Conservation (phyloP, 1,140 invertebrate genomes). For the Telenomus remus region DNA sequence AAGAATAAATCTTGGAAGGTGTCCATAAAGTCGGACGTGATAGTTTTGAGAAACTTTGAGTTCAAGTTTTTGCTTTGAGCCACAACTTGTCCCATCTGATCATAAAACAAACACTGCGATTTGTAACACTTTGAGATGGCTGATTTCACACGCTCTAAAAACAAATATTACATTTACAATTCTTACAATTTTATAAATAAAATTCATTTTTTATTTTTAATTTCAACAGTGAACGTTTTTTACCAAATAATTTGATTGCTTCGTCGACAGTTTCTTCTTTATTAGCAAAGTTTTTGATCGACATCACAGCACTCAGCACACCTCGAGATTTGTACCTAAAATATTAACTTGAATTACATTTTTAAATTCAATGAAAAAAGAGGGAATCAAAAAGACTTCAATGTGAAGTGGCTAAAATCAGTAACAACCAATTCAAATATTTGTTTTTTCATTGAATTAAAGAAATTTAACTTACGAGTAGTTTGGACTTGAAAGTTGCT, state of each 20-base stretch:
- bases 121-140: slow-evolving; percentile 66
- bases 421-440: too few species aligned
- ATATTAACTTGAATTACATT: slow-evolving; percentile 22
- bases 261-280: slow-evolving; percentile 58
- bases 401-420: too few species aligned
- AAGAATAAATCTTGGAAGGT: slow-evolving; percentile 74
- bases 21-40: slow-evolving; percentile 79
- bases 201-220: slow-evolving; percentile 7
- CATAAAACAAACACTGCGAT: slow-evolving; percentile 81
- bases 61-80: slow-evolving; percentile 74
- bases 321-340: slow-evolving; percentile 72
- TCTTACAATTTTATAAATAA: slow-evolving; percentile 7
- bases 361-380: slow-evolving; percentile 1
- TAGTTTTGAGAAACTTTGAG: slow-evolving; percentile 76
- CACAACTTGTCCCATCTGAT: slow-evolving; percentile 81
- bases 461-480: slow-evolving; percentile 60
- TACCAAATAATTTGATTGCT: slow-evolving; percentile 67
- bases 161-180: slow-evolving; percentile 23
- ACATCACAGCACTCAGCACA: slow-evolving; percentile 73
- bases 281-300: slow-evolving; percentile 72
- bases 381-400: too few species aligned
- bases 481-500: slow-evolving; percentile 77
- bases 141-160: slow-evolving; percentile 66
- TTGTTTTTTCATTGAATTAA: not conserved
- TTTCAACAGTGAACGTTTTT: too few species aligned